Evolutionary conservation across 2,888 invertebrate genomes (phyloP).

Genomic region (Hoplodrina blanda): DNA sequence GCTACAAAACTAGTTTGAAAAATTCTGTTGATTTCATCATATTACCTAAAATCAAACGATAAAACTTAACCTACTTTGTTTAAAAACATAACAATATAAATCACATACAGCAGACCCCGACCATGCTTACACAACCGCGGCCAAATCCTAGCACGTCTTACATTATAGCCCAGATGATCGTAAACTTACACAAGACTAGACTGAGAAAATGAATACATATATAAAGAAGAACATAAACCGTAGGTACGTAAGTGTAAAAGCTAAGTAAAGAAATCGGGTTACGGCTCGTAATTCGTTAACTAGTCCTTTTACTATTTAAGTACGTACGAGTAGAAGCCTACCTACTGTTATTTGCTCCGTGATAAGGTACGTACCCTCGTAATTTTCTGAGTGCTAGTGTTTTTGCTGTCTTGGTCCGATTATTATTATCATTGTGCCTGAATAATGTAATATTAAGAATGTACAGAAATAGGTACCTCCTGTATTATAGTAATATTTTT

Average conservation of each 20-base stretch:
- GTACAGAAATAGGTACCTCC: no score
- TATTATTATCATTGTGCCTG: conserved; percentile 17
- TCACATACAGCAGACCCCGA: conserved; percentile 16
- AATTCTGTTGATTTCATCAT: no score
- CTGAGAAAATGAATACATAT: conserved; percentile 33
- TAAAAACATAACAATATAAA: conserved; percentile 6
- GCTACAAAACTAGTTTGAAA: no score
- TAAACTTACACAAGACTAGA: conserved; percentile 33
- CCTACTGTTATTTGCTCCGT: conserved; percentile 7
- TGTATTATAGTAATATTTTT: no score
- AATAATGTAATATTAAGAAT: no score
- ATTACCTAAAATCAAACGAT: no score
- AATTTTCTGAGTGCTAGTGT: conserved; percentile 41
- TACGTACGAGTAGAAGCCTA: not conserved
- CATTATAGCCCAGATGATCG: conserved; percentile 27
- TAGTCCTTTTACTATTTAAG: conserved; percentile 42
- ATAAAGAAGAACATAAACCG: conserved; percentile 22
- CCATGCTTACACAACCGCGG: conserved; percentile 10
- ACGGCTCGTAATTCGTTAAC: conserved; percentile 40
- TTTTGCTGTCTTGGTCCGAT: conserved; percentile 10
- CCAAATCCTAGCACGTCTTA: conserved; percentile 29
- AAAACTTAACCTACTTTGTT: not conserved
- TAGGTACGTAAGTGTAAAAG: conserved; percentile 24
- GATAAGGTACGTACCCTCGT: conserved; percentile 23
- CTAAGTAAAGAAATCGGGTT: conserved; percentile 51